Evolutionary conservation across 1,140 invertebrate genomes (phyloP).

Genomic region (Dreissena rostriformis): DNA sequence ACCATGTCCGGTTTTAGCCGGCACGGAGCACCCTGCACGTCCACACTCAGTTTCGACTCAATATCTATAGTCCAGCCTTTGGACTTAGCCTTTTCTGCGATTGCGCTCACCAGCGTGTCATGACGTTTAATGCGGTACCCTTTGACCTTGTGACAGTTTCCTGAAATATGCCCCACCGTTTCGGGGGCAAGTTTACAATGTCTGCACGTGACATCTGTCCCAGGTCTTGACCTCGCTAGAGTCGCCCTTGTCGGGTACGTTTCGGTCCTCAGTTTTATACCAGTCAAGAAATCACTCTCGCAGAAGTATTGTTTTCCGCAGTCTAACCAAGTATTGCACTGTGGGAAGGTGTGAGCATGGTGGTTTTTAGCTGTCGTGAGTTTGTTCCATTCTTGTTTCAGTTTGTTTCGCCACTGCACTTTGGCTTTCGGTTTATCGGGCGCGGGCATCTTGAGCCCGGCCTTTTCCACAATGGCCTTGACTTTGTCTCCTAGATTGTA

Average conservation of each 20-base stretch:
- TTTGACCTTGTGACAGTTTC: constrained; percentile 26
- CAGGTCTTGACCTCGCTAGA: neutral
- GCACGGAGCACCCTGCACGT: neutral
- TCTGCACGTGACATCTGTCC: neutral
- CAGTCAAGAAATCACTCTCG: constrained; percentile 43
- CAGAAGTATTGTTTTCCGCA: neutral
- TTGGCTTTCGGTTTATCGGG: too few species aligned
- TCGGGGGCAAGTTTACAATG: neutral
- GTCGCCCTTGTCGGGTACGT: too few species aligned
- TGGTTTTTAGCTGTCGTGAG: too few species aligned
- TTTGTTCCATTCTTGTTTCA: too few species aligned
- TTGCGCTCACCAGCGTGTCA: constrained; percentile 4
- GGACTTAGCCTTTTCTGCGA: neutral
- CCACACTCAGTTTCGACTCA: constrained; percentile 16
- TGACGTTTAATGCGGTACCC: constrained; percentile 29
- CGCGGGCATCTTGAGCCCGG: too few species aligned
- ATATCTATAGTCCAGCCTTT: neutral
- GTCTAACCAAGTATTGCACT: constrained; percentile 17
- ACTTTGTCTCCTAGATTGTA: too few species aligned
- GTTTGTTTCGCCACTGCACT: too few species aligned
- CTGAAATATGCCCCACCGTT: constrained; percentile 49
- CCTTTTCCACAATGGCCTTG: too few species aligned
- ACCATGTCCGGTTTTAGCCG: constrained; percentile 20
- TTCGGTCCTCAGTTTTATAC: too few species aligned
- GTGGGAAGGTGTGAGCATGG: too few species aligned